phyloP scores from a whole-genome alignment of 1,140 invertebrate genomes.

The Papilio glaucus region DNA sequence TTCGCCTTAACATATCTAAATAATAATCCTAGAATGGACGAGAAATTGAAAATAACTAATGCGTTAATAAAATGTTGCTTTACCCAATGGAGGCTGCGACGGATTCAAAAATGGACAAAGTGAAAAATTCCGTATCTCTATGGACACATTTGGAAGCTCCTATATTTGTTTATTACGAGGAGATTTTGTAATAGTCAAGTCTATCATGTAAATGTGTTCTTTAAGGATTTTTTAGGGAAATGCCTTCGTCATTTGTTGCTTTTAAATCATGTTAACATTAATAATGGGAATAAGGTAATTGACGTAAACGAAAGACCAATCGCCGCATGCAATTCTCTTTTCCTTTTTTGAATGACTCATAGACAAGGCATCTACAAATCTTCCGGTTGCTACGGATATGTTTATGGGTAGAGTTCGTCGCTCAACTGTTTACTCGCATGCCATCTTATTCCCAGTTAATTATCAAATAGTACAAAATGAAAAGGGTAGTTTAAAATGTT shows the following conservation, averaged over 20 bases:
- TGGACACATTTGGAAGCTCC: background rate
- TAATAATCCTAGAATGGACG: conserved; percentile 8
- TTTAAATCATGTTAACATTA: too few species aligned
- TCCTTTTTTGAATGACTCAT: too few species aligned
- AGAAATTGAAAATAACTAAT: background rate
- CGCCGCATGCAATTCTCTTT: too few species aligned
- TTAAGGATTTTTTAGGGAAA: too few species aligned
- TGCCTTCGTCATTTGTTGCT: too few species aligned
- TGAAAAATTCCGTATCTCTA: background rate
- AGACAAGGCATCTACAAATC: too few species aligned
- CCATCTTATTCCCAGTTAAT: too few species aligned
- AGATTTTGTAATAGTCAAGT: background rate
- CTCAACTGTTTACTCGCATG: too few species aligned
- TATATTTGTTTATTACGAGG: background rate
- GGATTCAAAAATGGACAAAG: background rate
- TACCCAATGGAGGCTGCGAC: background rate
- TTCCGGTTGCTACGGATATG: too few species aligned
- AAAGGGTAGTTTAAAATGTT: background rate
- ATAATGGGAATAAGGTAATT: too few species aligned
- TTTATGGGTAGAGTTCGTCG: too few species aligned
- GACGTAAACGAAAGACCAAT: too few species aligned
- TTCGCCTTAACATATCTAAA: conserved; percentile 29
- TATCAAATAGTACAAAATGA: background rate
- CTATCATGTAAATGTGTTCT: background rate
- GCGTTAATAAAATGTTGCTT: background rate